A percentile compares a stretch with the other conserved stretches of the same genome.
phyloP scores from a whole-genome alignment of 2,797 vertebrate genomes.

The Aldrovandia affinis region DNA sequence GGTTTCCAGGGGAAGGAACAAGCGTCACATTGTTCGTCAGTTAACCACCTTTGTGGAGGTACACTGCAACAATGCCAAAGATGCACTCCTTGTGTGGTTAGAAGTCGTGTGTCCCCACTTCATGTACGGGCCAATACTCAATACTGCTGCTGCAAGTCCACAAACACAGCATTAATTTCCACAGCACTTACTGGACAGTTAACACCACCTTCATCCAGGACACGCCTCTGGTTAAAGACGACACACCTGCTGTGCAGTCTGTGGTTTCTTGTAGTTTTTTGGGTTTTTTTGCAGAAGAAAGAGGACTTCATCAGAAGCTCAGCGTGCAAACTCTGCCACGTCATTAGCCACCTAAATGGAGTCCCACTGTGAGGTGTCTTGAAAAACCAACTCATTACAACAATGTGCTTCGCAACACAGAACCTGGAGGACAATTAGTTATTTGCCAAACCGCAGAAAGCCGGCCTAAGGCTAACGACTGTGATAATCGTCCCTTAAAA shows the following conservation, averaged over 20 bases:
- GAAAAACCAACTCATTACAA: slow-evolving; percentile 9
- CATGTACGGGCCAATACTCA: neutral
- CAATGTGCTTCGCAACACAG: too few species aligned
- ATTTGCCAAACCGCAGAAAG: neutral
- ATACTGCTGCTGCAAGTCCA: neutral
- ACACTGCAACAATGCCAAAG: neutral
- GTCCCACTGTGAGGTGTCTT: neutral
- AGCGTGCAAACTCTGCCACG: neutral
- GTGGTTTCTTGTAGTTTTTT: too few species aligned
- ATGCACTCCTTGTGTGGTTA: neutral
- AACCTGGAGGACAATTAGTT: neutral
- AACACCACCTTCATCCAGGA: neutral
- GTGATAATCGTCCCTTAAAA: neutral
- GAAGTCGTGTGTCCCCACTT: neutral
- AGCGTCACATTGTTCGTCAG: neutral
- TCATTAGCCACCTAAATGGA: neutral
- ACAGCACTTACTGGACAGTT: neutral
- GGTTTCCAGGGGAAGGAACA: neutral
- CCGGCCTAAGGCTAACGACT: neutral
- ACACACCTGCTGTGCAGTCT: neutral
- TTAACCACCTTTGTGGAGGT: neutral
- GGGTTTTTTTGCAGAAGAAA: neutral
- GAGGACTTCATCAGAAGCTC: neutral
- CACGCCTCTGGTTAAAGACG: neutral
- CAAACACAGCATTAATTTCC: too few species aligned